Percentiles rank a stretch among this genome's conserved stretches.
Evolutionary conservation across 1,140 invertebrate genomes (phyloP).

Genomic region (Anoplolepis gracilipes): DNA sequence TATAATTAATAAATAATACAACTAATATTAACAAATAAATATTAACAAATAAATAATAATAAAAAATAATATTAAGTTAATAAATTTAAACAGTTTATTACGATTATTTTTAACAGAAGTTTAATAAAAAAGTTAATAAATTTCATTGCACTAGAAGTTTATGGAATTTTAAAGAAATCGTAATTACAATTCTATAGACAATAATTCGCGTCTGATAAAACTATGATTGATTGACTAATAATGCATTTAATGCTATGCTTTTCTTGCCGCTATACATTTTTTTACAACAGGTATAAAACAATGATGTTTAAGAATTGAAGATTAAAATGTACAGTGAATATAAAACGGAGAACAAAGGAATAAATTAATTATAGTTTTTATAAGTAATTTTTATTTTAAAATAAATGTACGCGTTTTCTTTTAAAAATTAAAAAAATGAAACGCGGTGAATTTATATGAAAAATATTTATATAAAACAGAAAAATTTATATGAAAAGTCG

Average conservation of each 20-base stretch:
- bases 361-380: neutral
- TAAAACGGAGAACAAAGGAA: slow-evolving; percentile 12
- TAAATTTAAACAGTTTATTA: neutral
- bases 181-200: neutral
- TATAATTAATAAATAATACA: too few species aligned
- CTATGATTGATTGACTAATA: neutral
- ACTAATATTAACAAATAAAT: too few species aligned
- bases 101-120: neutral
- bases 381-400: slow-evolving; percentile 30
- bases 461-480: too few species aligned
- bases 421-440: neutral
- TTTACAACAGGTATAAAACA: slow-evolving; percentile 14
- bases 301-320: slow-evolving; percentile 23
- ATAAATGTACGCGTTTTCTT: neutral
- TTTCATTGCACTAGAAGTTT: neutral
- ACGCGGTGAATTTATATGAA: neutral
- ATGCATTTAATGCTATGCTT: neutral
- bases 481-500: too few species aligned
- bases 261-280: neutral
- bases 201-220: neutral
- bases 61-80: neutral
- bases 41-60: too few species aligned
- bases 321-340: neutral
- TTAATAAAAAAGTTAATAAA: neutral
- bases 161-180: neutral